These are phyloP conservation scores for Platichthys stellatus DNA, from an alignment of 2,113 vertebrate genomes.

Conservation along the genomic window DNA sequence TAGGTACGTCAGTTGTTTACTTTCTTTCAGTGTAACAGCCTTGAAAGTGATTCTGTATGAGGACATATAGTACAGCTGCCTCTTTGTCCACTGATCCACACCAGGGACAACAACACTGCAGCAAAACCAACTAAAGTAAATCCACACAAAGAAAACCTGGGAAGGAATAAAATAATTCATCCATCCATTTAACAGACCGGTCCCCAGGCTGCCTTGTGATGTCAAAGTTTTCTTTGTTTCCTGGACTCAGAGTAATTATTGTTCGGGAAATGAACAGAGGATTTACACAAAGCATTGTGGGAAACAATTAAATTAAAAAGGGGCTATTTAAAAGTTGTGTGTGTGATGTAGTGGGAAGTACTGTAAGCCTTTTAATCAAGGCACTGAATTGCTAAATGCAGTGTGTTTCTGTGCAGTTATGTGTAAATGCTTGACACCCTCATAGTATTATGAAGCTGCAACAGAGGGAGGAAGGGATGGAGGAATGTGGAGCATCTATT, in stretches of 20 bases:
- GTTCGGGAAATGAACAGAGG: conserved; percentile 13
- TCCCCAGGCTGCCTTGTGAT: conserved; percentile 31
- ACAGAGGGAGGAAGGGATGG: neutral
- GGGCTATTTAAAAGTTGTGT: neutral
- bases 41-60: conserved; percentile 28
- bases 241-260: conserved; percentile 25
- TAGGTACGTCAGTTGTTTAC: neutral
- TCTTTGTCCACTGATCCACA: conserved; percentile 39
- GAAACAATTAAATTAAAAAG: conserved; percentile 18
- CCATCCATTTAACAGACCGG: conserved; percentile 19
- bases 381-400: conserved; percentile 1
- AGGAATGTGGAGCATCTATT: conserved; percentile 1
- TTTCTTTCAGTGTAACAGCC: conserved; percentile 33
- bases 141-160: conserved; percentile 10
- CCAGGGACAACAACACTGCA: conserved; percentile 41
- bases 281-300: conserved; percentile 15
- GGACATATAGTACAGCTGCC: conserved; percentile 12
- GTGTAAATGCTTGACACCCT: neutral
- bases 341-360: too few relatives aligned
- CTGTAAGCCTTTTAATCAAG: conserved; percentile 3
- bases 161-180: conserved; percentile 35
- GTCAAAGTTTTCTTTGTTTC: conserved; percentile 38
- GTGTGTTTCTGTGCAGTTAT: neutral
- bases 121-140: conserved; percentile 41
- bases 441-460: neutral